Conservation (phyloP, 1,140 invertebrate species). For the Galleria mellonella region DNA sequence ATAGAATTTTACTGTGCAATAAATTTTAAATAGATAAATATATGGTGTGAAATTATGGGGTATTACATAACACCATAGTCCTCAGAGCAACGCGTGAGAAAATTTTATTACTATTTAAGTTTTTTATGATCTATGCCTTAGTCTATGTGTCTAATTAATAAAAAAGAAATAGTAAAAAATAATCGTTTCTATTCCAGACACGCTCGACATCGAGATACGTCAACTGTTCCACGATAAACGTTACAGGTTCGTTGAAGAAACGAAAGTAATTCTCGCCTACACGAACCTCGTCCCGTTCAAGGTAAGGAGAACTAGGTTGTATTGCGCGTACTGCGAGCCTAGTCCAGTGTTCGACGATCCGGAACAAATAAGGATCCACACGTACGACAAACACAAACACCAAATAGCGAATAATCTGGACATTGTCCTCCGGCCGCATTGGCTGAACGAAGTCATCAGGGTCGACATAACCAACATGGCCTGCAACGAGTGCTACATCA, state of each 20-base stretch:
- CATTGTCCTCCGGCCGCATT: slow-evolving; percentile 31
- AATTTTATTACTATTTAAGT: too few species aligned
- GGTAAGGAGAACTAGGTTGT: slow-evolving; percentile 30
- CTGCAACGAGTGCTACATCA: slow-evolving; percentile 29
- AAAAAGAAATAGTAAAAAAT: too few species aligned
- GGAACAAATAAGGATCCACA: slow-evolving; percentile 32
- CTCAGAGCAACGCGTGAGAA: too few species aligned
- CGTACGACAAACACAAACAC: slow-evolving; percentile 19
- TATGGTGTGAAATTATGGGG: too few species aligned
- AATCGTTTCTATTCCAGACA: neutral
- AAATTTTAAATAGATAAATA: too few species aligned
- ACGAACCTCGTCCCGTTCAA: slow-evolving; percentile 53
- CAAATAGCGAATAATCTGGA: slow-evolving; percentile 28
- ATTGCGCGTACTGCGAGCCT: slow-evolving; percentile 45
- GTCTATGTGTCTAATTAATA: too few species aligned
- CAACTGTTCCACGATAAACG: slow-evolving; percentile 16
- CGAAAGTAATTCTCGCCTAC: slow-evolving; percentile 33
- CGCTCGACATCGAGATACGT: neutral
- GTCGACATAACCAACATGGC: slow-evolving; percentile 40
- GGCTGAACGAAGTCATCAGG: slow-evolving; percentile 41
- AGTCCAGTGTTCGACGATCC: slow-evolving; percentile 36
- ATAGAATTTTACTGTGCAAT: too few species aligned
- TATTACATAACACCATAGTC: too few species aligned
- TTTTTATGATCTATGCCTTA: too few species aligned
- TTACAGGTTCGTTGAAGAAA: slow-evolving; percentile 36